phyloP scores from a whole-genome alignment of 2,113 vertebrate genomes.

The Sitta europaea region DNA sequence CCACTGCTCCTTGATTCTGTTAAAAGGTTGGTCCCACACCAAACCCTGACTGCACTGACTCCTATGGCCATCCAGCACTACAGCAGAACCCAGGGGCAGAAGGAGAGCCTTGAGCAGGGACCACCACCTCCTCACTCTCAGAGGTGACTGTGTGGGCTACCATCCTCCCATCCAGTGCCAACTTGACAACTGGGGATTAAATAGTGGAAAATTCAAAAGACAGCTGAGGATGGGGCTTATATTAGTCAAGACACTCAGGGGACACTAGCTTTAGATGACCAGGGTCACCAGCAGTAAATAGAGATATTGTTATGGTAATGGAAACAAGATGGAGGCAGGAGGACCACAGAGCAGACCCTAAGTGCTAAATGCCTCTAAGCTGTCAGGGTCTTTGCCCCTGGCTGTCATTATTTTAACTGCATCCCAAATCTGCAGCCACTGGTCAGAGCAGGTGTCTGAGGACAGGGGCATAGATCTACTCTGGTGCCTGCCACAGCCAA shows the following conservation, averaged over 20 bases:
- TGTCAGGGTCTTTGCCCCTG: not conserved
- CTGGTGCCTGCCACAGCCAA: not conserved
- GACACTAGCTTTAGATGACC: not conserved
- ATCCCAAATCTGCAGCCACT: not conserved
- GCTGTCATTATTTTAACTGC: not conserved
- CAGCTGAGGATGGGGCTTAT: not conserved
- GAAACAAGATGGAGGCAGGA: not conserved
- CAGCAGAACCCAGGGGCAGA: not conserved
- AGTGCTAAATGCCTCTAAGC: not conserved
- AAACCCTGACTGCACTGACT: not conserved
- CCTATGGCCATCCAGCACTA: fast-evolving
- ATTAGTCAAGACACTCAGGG: not conserved
- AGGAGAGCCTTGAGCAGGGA: not conserved
- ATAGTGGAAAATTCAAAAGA: conserved; percentile 35
- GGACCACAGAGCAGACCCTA: not conserved
- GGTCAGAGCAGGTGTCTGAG: not conserved
- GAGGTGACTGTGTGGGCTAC: not conserved
- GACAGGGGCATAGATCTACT: not conserved
- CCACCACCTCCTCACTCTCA: not conserved
- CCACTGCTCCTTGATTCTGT: not conserved
- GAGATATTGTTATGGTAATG: not conserved
- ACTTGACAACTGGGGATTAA: conserved; percentile 11
- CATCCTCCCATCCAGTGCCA: not conserved
- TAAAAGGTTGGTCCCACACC: not conserved
- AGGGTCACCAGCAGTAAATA: not conserved